Conservation (phyloP, 2,888 invertebrate genomes). For the Xestia rhomboidea region DNA sequence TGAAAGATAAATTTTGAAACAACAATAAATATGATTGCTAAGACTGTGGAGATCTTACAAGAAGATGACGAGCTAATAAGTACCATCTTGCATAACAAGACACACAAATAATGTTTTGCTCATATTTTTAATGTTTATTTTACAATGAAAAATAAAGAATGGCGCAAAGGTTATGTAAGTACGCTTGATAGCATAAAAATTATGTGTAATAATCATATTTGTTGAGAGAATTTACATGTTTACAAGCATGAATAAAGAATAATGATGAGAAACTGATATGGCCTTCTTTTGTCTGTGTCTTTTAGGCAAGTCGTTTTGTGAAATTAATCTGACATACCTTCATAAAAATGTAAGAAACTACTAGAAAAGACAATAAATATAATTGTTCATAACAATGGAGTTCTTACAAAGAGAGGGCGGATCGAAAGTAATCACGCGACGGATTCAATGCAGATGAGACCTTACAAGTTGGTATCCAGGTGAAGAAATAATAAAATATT, state of each 20-base stretch:
- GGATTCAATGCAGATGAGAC: background rate
- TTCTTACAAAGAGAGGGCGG: background rate
- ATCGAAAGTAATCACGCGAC: background rate
- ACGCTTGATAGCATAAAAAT: background rate
- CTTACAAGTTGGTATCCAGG: background rate
- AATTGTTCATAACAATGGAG: background rate
- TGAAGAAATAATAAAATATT: background rate
- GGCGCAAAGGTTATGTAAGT: background rate
- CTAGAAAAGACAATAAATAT: background rate
- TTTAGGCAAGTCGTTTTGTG: background rate
- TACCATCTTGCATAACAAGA: background rate
- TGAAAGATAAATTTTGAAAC: background rate
- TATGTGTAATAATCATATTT: background rate
- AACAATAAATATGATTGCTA: background rate
- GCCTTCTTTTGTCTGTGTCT: no score
- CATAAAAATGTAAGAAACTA: background rate
- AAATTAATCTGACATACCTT: background rate
- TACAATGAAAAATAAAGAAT: background rate
- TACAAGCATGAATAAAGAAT: background rate
- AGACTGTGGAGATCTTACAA: background rate
- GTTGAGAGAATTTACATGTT: background rate
- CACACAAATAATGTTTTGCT: background rate
- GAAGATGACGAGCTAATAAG: background rate
- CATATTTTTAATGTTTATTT: slow-evolving; percentile 14
- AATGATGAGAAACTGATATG: background rate